phyloP scores from a whole-genome alignment of 2,797 vertebrate species.

The Aphelocoma californica region DNA sequence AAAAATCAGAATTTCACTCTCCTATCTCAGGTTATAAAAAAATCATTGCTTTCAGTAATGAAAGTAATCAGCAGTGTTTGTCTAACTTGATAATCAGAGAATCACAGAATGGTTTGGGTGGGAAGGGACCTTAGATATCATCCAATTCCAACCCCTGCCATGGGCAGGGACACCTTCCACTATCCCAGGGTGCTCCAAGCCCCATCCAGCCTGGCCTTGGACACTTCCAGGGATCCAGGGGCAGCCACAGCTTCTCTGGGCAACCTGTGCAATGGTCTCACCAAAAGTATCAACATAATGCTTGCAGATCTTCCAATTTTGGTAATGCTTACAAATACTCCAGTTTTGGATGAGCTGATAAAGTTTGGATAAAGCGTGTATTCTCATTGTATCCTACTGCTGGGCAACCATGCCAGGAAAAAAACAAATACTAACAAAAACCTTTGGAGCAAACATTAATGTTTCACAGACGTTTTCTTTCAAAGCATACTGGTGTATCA shows the following conservation, averaged over 20 bases:
- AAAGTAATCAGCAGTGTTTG: neutral
- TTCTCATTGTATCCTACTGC: neutral
- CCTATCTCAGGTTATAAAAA: neutral
- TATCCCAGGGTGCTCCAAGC: accelerated
- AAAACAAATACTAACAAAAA: neutral
- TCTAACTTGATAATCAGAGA: neutral
- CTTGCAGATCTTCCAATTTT: neutral
- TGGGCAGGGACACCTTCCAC: neutral
- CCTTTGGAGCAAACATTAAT: neutral
- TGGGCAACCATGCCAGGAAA: neutral
- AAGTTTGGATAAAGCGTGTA: neutral
- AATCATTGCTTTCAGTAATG: neutral
- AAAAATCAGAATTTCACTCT: neutral
- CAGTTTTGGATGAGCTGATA: neutral
- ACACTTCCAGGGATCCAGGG: neutral
- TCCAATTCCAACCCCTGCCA: accelerated
- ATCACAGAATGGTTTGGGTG: neutral
- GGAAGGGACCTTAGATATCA: neutral
- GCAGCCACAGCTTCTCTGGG: neutral
- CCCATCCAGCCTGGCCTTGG: accelerated
- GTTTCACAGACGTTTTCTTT: neutral
- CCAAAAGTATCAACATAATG: neutral
- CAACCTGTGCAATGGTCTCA: neutral
- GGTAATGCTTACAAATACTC: neutral
- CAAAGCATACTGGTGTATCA: neutral